Conservation (phyloP, 2,113 vertebrate species). For the Alouatta palliata region DNA sequence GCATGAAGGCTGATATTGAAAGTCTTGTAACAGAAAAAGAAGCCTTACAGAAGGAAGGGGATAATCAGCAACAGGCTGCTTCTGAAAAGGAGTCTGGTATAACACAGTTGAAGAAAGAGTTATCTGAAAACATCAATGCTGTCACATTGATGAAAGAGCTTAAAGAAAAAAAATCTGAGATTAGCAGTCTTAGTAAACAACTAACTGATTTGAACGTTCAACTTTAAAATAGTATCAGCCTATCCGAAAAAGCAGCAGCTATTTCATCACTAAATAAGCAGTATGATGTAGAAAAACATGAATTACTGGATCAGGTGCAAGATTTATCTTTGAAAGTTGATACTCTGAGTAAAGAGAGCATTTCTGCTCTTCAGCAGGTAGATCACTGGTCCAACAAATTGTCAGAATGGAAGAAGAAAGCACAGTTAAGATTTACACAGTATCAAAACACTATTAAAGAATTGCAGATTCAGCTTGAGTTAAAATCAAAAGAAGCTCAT, state of each 20-base stretch:
- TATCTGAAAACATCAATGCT: constrained; percentile 85
- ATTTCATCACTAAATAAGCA: constrained; percentile 86
- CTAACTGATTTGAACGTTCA: constrained; percentile 88
- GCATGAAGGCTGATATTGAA: constrained; percentile 86
- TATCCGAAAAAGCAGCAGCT: constrained; percentile 90
- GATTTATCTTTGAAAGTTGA: constrained; percentile 84
- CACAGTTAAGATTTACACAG: constrained; percentile 86
- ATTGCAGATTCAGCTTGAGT: constrained; percentile 87
- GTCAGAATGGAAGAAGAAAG: constrained; percentile 90
- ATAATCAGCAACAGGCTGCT: constrained; percentile 85
- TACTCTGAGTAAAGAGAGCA: constrained; percentile 88
- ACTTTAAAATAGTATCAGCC: constrained; percentile 84
- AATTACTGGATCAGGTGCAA: constrained; percentile 83
- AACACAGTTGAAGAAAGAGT: constrained; percentile 88
- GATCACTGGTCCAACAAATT: constrained; percentile 85
- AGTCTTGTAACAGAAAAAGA: constrained; percentile 86
- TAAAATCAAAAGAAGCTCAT: constrained; percentile 84
- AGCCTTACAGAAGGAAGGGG: constrained; percentile 84
- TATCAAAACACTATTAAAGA: constrained; percentile 88
- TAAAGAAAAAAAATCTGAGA: constrained; percentile 86
- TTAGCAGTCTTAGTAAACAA: constrained; percentile 84
- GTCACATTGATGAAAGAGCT: constrained; percentile 87
- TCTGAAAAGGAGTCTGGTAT: constrained; percentile 90
- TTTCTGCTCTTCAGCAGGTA: constrained; percentile 85
- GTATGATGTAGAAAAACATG: constrained; percentile 83